Base-by-base conservation (phyloP, 2,113 vertebrate genomes). In the Colinus virginianus region DNA sequence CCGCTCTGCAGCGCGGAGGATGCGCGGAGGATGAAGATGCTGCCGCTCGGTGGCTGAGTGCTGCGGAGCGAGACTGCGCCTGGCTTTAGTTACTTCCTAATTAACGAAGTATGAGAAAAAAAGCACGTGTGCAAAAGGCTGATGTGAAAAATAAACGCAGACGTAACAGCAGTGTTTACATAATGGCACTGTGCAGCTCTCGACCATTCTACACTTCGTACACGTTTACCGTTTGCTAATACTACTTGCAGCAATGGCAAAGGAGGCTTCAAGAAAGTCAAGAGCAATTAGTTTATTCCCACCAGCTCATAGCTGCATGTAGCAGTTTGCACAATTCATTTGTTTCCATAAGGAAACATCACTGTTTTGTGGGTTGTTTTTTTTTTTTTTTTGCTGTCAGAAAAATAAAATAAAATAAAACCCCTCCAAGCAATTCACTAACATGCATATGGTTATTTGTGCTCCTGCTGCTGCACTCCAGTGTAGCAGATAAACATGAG, bases 311-410 rank as follows among this genome's bases (percentile, higher is more conserved):
- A 51, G 40, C 64, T 90, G 42, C 21, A 11, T 48, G 3, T 56
- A 56, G 30, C 6, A 64, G 6, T 51, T 82, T 18, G 51, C 91
- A 92, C 74, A 84, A 56, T 83, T 71, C 3, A 0, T 88, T 96
- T 40, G 61, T 95, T 77, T 40, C 71, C 26, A 19, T 40, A 85
- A 86, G 76, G 85, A 96, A 83, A 96, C 79, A 61, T 87, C 93
- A 88, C 82, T 77, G 83, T 83, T 85, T 36, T 36, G 36, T 40
- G 9, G 10, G 4, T 40, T 40, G 9, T 40, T 40, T 40, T 40
- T 8, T 40, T 40, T 40, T 40, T 8, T 40, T 40, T 40, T 93
- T 38, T 94, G 40, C 83, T 40, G 49, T 72, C 61, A 77, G 32
- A 68, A 96, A 78, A 85, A 86, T 13, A 49, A 28, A 28, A 22